phyloP scores from a whole-genome alignment of 2,797 vertebrate species.

The Paratrypauchen microcephalus region DNA sequence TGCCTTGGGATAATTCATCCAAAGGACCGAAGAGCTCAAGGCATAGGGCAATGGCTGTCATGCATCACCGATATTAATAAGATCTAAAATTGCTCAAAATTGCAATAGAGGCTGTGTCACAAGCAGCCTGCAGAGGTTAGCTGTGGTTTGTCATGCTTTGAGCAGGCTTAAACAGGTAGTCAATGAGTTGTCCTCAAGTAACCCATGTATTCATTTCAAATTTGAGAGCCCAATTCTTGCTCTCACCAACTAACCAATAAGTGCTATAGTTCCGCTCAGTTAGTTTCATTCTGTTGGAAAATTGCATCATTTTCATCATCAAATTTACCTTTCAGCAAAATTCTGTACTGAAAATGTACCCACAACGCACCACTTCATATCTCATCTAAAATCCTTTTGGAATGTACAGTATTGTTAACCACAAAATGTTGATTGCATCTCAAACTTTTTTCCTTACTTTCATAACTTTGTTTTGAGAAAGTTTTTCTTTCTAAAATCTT shows the following conservation, averaged over 20 bases:
- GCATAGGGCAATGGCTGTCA: not conserved
- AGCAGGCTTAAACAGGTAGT: not conserved
- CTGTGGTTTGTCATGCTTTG: not conserved
- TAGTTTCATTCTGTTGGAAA: not conserved
- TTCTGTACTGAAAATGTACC: not conserved
- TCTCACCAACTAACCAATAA: no score
- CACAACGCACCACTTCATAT: not conserved
- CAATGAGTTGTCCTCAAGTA: not conserved
- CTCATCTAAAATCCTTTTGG: no score
- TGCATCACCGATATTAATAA: constrained; percentile 8
- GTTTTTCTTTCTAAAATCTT: no score
- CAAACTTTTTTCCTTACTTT: no score
- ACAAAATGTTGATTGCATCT: no score
- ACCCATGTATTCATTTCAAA: not conserved
- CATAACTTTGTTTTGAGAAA: no score
- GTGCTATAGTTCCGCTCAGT: not conserved
- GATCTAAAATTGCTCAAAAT: constrained; percentile 9
- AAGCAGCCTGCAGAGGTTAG: not conserved
- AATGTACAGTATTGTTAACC: no score
- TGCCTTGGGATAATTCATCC: constrained; percentile 1
- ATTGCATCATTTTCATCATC: not conserved
- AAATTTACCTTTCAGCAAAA: no score
- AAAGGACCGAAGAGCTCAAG: not conserved
- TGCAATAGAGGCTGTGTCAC: not conserved
- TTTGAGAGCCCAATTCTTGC: no score